A percentile compares a stretch with the other conserved stretches of the same genome.
Evolutionary conservation across 2,797 vertebrate genomes (phyloP).

Genomic region (Pampus argenteus): DNA sequence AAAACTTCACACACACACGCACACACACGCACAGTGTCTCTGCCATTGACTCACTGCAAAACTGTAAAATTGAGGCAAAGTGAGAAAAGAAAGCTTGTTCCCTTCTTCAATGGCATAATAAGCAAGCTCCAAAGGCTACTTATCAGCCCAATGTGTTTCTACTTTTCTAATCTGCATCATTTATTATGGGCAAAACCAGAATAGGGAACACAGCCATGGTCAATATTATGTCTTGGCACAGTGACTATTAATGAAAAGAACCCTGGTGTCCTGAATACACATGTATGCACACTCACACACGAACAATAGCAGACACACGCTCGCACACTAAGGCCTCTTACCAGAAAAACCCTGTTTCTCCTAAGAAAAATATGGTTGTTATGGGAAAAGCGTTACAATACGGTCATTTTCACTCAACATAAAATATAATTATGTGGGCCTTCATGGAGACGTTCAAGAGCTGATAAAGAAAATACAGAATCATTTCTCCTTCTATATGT

Average conservation of each 20-base stretch:
- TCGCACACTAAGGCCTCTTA: constrained; percentile 51
- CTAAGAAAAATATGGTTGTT: constrained; percentile 60
- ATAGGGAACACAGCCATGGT: constrained; percentile 81
- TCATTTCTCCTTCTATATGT: constrained; percentile 19
- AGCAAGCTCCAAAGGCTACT: constrained; percentile 75
- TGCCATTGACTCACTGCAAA: constrained; percentile 53
- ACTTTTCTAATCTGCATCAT: constrained; percentile 87
- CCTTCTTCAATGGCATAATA: constrained; percentile 53
- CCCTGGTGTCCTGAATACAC: constrained; percentile 72
- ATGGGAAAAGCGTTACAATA: constrained; percentile 56
- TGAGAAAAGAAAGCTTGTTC: constrained; percentile 54
- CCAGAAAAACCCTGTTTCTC: constrained; percentile 61
- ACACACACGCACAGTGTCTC: constrained; percentile 19
- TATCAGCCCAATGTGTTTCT: constrained; percentile 86
- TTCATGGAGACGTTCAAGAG: constrained; percentile 45
- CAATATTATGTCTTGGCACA: constrained; percentile 86
- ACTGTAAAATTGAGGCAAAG: constrained; percentile 54
- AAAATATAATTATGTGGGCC: constrained; percentile 53
- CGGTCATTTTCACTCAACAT: constrained; percentile 60
- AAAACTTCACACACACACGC: constrained; percentile 45
- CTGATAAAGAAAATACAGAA: constrained; percentile 63
- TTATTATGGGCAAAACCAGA: constrained; percentile 83
- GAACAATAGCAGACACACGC: constrained; percentile 67
- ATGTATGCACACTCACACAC: constrained; percentile 60
- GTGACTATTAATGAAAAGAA: constrained; percentile 77